Base-by-base conservation (phyloP, 1,140 invertebrate genomes). In the Dendrolimus kikuchii region DNA sequence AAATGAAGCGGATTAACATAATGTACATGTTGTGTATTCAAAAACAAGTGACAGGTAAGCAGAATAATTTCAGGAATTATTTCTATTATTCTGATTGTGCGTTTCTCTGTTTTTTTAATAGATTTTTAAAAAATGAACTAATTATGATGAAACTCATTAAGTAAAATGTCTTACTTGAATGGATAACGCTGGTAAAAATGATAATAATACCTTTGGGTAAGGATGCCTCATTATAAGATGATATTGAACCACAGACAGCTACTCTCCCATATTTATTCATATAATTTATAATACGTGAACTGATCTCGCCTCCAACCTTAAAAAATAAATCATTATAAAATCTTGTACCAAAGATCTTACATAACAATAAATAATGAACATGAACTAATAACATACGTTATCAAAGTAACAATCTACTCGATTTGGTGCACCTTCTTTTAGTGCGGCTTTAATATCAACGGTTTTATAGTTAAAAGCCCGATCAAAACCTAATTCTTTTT, bases 391-490 rank as follows among this genome's bases (percentile, higher is more conserved):
- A 70, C 74, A 67, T 84, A 93, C 93, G 79, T 94, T 94, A 66
- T 94, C 93, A 80, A 94, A 94, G 66, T 93, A 94, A 59, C 91
- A 92, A 63, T 94, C 92, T 2, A 94, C 77, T 40, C 91, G 92
- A 7, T 92, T 81, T 0, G 92, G 92, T n/a, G 92, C 92, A 38
- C 78, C 85, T 73, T 91, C 81, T 62, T 86, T 90, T 23, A 92
- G 72, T 0, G 87, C 88, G 45, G 83, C 61, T 48, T 74, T 79
- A 37, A 91, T 65, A 52, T 90, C 75, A 5, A 66, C 74, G 4
- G 77, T 89, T 69, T 92, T 92, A 68, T 92, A 92, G 68, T 92
- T 92, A 60, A 88, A 91, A 0, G 88, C 91, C 51, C 81, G 74
- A 74, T 92, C 91, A 69, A 92, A 91, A 8, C 89, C 89, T 3